Evolutionary conservation across 2,113 vertebrate species (phyloP).

Genomic region (Ciconia stormi): DNA sequence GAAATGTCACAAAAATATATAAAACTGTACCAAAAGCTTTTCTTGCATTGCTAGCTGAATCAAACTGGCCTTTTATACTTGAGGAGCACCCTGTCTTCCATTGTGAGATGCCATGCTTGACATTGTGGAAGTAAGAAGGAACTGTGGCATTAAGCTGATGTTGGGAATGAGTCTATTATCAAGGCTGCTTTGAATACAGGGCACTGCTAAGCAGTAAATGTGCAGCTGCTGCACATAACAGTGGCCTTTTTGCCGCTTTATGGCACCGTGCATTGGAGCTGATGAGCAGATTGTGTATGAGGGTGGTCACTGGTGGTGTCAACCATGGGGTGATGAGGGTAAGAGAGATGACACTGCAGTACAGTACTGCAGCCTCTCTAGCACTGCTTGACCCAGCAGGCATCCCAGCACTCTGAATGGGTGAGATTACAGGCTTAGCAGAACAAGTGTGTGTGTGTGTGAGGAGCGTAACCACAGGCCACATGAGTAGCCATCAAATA

Average conservation of each 20-base stretch:
- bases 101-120: neutral
- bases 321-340: neutral
- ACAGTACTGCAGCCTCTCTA: neutral
- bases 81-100: neutral
- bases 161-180: neutral
- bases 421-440: neutral
- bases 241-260: neutral
- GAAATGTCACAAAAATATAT: neutral
- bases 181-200: neutral
- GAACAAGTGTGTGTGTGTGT: neutral
- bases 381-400: neutral
- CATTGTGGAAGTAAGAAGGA: neutral
- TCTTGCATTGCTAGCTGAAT: neutral
- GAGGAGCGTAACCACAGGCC: neutral
- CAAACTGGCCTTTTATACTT: neutral
- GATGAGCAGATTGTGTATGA: neutral
- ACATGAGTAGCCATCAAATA: neutral
- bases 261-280: neutral
- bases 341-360: fast-evolving
- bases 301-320: neutral
- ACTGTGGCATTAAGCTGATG: neutral
- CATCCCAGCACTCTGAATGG: too few relatives aligned
- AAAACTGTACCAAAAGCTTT: neutral
- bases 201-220: neutral
- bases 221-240: neutral